Percentiles rank a stretch among this genome's conserved stretches.
Conservation (phyloP, 2,113 vertebrate species). For the Corythoichthys intestinalis region DNA sequence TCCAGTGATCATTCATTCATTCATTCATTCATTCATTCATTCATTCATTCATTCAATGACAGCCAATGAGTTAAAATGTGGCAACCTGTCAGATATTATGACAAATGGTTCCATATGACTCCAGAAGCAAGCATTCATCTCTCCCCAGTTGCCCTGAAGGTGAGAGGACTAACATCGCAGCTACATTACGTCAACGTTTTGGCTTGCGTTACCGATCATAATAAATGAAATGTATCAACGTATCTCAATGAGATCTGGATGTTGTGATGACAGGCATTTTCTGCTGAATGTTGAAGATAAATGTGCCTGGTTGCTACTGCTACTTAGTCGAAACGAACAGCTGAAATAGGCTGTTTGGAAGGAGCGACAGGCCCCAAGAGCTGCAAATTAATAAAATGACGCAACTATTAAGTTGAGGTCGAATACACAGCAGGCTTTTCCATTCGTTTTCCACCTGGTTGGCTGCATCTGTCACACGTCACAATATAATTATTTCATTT, state of each 20-base stretch:
- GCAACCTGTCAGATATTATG: constrained; percentile 26
- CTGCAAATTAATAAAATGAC: constrained; percentile 8
- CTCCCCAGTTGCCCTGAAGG: not conserved
- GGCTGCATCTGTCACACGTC: constrained; percentile 14
- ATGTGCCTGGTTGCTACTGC: constrained; percentile 13
- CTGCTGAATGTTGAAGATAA: not conserved
- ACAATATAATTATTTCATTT: not conserved
- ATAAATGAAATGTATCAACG: not conserved
- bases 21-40: too few species aligned
- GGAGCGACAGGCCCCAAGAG: constrained; percentile 1
- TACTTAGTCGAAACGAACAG: constrained; percentile 19
- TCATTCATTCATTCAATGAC: too few species aligned
- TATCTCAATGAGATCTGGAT: constrained; percentile 5
- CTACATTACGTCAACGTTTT: constrained; percentile 9
- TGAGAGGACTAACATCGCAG: not conserved
- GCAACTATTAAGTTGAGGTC: constrained; percentile 14
- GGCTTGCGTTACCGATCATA: not conserved
- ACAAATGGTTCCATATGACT: constrained; percentile 36
- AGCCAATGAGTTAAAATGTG: constrained; percentile 3
- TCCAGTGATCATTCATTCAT: too few species aligned
- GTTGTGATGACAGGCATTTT: not conserved
- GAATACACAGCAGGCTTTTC: constrained; percentile 10
- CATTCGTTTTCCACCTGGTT: constrained; percentile 29
- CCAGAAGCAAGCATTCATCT: constrained; percentile 28
- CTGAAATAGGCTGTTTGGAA: not conserved